Evolutionary conservation across 2,797 vertebrate genomes (phyloP).

Genomic region (Tokudaia muenninki): DNA sequence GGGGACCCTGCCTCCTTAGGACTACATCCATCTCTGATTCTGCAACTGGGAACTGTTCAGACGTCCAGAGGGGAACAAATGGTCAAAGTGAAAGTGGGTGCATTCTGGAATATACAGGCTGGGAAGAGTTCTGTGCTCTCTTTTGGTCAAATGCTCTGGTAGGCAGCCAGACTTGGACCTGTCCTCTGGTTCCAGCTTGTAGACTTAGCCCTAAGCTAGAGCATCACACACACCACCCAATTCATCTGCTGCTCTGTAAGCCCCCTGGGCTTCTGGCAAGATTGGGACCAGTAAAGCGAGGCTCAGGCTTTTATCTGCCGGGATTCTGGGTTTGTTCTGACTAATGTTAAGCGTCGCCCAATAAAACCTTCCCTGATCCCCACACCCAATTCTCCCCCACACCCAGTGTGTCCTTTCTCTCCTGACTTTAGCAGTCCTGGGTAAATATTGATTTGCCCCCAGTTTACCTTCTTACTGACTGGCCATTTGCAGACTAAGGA

Average conservation of each 20-base stretch:
- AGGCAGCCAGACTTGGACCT: slow-evolving; percentile 38
- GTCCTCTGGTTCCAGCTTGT: background rate
- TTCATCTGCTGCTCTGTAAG: slow-evolving; percentile 14
- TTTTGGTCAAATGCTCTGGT: background rate
- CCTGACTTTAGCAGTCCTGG: slow-evolving; percentile 84
- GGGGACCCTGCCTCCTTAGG: background rate
- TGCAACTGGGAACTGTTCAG: background rate
- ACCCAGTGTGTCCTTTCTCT: slow-evolving; percentile 75
- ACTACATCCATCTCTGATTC: background rate
- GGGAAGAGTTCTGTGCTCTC: background rate
- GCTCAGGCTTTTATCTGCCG: slow-evolving; percentile 69
- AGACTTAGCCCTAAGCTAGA: slow-evolving; percentile 8
- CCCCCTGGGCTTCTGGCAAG: slow-evolving; percentile 61
- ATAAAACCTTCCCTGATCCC: slow-evolving; percentile 75
- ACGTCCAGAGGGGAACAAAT: background rate
- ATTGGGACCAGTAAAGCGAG: background rate
- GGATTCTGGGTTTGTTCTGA: slow-evolving; percentile 68
- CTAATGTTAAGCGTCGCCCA: slow-evolving; percentile 74
- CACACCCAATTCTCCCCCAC: background rate
- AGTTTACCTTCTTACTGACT: slow-evolving; percentile 74
- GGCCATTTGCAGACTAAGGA: slow-evolving; percentile 67
- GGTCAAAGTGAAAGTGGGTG: slow-evolving; percentile 79
- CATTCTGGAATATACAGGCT: background rate
- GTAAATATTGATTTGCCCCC: slow-evolving; percentile 89
- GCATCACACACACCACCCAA: background rate